Percentiles rank a stretch among this genome's conserved stretches.
These are phyloP conservation scores for Bufo gargarizans DNA, from an alignment of 2,113 vertebrate species.

Conservation along the genomic window DNA sequence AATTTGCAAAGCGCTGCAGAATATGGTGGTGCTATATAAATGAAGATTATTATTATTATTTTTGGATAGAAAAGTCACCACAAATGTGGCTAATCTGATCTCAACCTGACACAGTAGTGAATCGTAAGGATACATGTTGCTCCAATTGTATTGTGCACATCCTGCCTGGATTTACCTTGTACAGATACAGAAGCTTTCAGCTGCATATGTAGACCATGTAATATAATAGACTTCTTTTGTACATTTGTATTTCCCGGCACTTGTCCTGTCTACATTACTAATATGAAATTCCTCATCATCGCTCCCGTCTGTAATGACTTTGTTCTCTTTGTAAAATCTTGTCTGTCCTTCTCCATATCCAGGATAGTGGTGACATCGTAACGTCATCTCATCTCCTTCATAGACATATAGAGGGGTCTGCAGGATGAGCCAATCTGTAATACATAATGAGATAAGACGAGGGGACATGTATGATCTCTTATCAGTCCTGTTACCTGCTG, in stretches of 20 bases:
- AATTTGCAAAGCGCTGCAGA: too few relatives aligned
- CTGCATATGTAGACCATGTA: not conserved
- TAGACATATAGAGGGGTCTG: conserved; percentile 9
- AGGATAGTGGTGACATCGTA: not conserved
- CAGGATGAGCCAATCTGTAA: not conserved
- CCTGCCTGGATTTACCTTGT: not conserved
- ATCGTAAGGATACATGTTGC: too few relatives aligned
- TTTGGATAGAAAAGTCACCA: too few relatives aligned
- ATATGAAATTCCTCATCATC: not conserved
- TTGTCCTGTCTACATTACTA: not conserved
- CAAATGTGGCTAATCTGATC: too few relatives aligned
- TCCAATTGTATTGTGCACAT: too few relatives aligned
- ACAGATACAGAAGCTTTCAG: not conserved
- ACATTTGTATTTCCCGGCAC: conserved; percentile 1
- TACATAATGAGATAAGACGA: not conserved
- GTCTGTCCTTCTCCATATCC: not conserved
- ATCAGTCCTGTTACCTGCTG: too few relatives aligned
- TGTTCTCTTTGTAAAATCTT: not conserved
- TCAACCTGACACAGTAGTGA: too few relatives aligned
- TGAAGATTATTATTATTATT: too few relatives aligned
- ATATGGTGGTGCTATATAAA: too few relatives aligned
- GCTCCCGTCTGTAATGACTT: not conserved
- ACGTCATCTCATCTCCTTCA: not conserved
- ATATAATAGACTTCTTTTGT: not conserved
- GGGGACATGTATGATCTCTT: too few relatives aligned